These are phyloP conservation scores for Cinclus cinclus DNA, from an alignment of 2,113 vertebrate species.

Conservation along the genomic window DNA sequence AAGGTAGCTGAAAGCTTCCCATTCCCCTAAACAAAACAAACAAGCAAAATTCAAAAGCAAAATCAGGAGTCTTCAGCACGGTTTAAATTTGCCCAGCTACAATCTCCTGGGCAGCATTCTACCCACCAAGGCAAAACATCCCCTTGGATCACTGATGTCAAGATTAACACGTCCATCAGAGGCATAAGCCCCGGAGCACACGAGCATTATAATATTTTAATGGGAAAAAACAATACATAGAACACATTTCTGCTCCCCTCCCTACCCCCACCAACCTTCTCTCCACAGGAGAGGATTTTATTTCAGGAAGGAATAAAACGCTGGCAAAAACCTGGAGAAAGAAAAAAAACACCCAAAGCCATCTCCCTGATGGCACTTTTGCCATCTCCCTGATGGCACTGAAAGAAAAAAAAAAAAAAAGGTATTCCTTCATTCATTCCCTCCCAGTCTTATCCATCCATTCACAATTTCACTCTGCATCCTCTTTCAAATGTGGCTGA, in stretches of 20 bases:
- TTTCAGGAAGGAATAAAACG: background rate
- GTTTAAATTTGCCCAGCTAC: background rate
- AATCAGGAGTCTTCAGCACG: background rate
- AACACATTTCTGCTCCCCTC: background rate
- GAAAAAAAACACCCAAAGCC: background rate
- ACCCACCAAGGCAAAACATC: background rate
- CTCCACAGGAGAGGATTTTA: too few species aligned
- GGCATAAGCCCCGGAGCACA: background rate
- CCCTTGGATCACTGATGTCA: background rate
- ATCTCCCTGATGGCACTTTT: background rate
- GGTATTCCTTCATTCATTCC: background rate
- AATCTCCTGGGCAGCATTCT: background rate
- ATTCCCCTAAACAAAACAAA: background rate
- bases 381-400: too few species aligned
- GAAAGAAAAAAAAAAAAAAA: too few species aligned
- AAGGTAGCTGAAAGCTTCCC: background rate
- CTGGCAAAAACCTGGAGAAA: background rate
- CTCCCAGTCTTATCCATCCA: background rate
- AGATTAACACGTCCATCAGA: background rate
- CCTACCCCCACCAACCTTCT: background rate
- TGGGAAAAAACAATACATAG: background rate
- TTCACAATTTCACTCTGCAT: conserved; percentile 24
- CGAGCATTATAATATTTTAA: background rate
- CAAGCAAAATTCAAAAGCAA: background rate
- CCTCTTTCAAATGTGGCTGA: background rate